Base-by-base conservation (phyloP, 2,797 vertebrate species). In the Urophycis tenuis region DNA sequence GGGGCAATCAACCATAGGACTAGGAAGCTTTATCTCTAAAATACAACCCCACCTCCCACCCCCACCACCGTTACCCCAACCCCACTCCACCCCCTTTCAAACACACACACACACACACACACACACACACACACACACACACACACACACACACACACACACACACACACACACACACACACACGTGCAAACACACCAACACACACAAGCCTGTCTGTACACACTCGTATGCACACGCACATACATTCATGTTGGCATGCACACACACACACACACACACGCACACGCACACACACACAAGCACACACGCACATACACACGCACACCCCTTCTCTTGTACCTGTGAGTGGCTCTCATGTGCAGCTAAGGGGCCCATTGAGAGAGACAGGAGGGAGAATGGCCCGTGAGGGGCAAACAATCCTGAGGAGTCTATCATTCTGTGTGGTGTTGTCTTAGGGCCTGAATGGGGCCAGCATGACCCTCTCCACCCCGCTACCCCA, bases 361-460 rank as follows among this genome's bases (percentile, higher is more conserved):
- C 92, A 80, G 93, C 94, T 95, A 93, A 95, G 95, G 95, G 95
- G 92, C 93, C 94, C 94, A 96, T 96, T 96, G 95, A 96, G 85
- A 78, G 83, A 88, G 87, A 85, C 91, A 87, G 82, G 84, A 88
- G 87, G 91, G 91, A 95, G 95, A 95, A 95, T 94, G 90, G 93
- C 92, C 91, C 71, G 85, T 90, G 93, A 93, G 93, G 90, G 93
- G 94, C 94, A 94, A 94, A 96, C 95, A 96, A 95, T 96, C 94
- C 93, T 88, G 92, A 95, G 94, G 95, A 97, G 96, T 97, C 96
- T 96, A 96, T 97, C 96, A 97, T 96, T 96, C 95, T 95, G 94
- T 94, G 94, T 94, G 93, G 93, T 96, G 95, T 96, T 96, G 96
- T 96, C 95, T 97, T 96, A 95, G 94, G 93, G 88, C 87, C 91